phyloP scores from a whole-genome alignment of 2,113 vertebrate genomes.

The Hypanus sabinus region DNA sequence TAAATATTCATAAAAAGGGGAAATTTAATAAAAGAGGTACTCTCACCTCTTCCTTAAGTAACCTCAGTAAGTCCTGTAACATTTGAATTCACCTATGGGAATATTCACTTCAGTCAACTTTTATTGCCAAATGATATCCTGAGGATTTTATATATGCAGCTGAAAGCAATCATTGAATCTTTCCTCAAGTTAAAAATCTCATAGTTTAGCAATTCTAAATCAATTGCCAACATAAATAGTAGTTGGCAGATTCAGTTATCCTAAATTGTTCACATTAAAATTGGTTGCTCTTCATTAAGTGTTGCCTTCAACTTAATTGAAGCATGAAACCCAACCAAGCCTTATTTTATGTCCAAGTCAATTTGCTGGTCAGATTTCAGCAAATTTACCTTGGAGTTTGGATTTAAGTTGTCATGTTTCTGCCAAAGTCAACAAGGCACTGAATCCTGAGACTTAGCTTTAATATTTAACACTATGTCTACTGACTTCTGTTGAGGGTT shows the following conservation, averaged over 20 bases:
- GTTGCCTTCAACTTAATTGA: neutral
- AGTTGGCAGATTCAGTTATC: neutral
- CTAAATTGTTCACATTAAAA: neutral
- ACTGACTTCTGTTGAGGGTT: neutral
- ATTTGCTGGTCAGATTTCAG: neutral
- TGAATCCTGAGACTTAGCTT: conserved; percentile 4
- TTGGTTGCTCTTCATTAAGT: neutral
- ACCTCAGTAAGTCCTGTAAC: neutral
- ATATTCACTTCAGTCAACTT: neutral
- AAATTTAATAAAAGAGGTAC: neutral
- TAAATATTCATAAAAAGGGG: neutral
- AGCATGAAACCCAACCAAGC: neutral
- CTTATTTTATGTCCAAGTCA: neutral
- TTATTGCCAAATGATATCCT: neutral
- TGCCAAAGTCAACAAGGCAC: conserved; percentile 1
- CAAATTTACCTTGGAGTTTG: neutral
- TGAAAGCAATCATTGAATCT: neutral
- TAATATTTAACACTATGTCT: neutral
- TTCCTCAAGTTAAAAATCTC: neutral
- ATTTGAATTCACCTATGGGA: neutral
- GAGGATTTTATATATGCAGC: neutral
- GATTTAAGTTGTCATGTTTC: neutral
- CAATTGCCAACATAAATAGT: neutral
- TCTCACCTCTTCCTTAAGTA: neutral
- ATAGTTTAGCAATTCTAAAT: neutral